Conservation (phyloP, 2,888 invertebrate species). For the Cacoxenus indagator region DNA sequence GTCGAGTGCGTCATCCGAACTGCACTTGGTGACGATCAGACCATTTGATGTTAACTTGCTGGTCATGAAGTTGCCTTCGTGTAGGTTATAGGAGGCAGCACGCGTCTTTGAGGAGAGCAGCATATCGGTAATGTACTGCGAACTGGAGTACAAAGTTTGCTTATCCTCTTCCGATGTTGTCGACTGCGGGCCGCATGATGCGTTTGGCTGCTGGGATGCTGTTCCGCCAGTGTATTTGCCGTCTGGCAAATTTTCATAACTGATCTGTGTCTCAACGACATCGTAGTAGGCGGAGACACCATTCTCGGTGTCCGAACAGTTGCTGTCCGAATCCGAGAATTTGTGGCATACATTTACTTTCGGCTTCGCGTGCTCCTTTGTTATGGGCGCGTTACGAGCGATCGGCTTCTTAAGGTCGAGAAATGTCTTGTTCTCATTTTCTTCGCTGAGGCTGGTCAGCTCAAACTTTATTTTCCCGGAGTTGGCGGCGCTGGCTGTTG, state of each 20-base stretch:
- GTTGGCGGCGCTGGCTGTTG: conserved; percentile 27
- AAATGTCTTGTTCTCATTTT: conserved; percentile 66
- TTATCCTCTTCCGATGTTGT: conserved; percentile 35
- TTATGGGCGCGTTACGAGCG: conserved; percentile 76
- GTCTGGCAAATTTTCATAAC: conserved; percentile 69
- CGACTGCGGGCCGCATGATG: neutral
- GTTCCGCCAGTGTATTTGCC: conserved; percentile 55
- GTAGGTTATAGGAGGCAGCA: conserved; percentile 69
- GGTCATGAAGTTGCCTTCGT: conserved; percentile 70
- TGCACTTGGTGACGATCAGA: conserved; percentile 70
- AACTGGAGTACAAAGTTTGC: conserved; percentile 55
- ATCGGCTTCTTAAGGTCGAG: conserved; percentile 71
- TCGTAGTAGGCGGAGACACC: conserved; percentile 70
- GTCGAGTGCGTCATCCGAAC: conserved; percentile 69
- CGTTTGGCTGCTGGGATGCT: neutral
- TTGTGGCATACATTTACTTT: conserved; percentile 76
- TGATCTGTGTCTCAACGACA: conserved; percentile 67
- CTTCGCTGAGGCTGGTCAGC: conserved; percentile 61
- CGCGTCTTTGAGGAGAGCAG: conserved; percentile 68
- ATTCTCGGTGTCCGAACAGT: conserved; percentile 75
- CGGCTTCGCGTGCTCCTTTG: conserved; percentile 78
- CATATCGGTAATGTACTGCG: conserved; percentile 71
- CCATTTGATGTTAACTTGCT: conserved; percentile 71
- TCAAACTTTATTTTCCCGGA: conserved; percentile 68
- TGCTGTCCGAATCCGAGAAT: conserved; percentile 75